Evolutionary conservation across 2,113 vertebrate species (phyloP).

Genomic region (Plestiodon gilberti): DNA sequence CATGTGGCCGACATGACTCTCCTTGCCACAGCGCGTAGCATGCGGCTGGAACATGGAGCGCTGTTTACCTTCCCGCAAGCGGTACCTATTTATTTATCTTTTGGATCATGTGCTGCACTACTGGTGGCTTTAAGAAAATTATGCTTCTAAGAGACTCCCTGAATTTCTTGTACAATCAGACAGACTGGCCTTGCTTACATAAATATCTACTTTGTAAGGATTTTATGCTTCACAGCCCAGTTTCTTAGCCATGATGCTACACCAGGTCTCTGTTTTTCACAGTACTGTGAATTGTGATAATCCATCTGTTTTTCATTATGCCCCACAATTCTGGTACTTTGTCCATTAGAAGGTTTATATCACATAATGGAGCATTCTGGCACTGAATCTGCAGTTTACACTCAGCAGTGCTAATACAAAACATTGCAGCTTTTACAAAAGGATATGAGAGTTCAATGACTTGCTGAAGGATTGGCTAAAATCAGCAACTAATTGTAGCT

Average conservation of each 20-base stretch:
- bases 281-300: background rate
- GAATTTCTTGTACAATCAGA: background rate
- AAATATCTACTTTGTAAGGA: background rate
- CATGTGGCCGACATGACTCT: too few species aligned
- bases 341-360: background rate
- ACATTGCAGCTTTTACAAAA: background rate
- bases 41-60: too few species aligned
- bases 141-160: background rate
- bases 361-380: background rate
- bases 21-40: too few species aligned
- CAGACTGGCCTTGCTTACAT: background rate
- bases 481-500: background rate
- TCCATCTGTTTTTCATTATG: background rate
- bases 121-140: background rate
- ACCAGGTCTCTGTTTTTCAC: background rate
- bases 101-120: background rate
- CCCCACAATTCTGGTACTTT: background rate
- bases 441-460: accelerated
- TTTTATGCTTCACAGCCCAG: too few species aligned
- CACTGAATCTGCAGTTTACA: background rate
- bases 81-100: too few species aligned
- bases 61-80: too few species aligned
- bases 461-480: background rate
- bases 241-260: background rate
- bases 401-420: accelerated